These are phyloP conservation scores for Poecilia latipinna DNA, from an alignment of 2,113 vertebrate genomes.

Conservation along the genomic window DNA sequence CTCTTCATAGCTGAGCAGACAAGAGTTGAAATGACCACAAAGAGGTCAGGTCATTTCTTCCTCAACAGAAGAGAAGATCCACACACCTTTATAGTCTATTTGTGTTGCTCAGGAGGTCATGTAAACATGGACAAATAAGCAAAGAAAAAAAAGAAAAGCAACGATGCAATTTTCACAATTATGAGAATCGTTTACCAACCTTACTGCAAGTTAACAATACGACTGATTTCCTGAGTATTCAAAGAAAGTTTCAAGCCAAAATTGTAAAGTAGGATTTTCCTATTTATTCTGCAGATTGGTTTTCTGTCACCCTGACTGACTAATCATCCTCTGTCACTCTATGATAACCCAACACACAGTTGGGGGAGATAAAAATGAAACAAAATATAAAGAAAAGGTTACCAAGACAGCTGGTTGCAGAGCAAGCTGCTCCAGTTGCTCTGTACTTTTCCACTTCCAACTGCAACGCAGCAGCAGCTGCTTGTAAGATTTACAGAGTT, in stretches of 20 bases:
- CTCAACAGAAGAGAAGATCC: not conserved
- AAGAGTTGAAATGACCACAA: slow-evolving; percentile 18
- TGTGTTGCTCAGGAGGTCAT: too few species aligned
- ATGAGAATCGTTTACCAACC: not conserved
- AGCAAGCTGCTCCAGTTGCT: not conserved
- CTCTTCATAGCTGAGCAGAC: not conserved
- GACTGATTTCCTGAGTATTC: not conserved
- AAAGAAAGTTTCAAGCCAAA: too few species aligned
- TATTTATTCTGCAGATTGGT: not conserved
- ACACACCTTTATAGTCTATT: not conserved
- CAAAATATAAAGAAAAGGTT: slow-evolving; percentile 59
- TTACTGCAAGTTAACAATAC: not conserved
- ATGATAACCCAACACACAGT: slow-evolving; percentile 51
- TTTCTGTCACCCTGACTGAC: slow-evolving; percentile 7
- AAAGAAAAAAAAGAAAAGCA: not conserved
- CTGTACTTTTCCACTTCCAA: slow-evolving; percentile 55
- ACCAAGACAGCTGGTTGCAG: slow-evolving; percentile 52
- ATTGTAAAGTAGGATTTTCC: too few species aligned
- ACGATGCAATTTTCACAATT: not conserved
- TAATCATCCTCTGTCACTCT: slow-evolving; percentile 8
- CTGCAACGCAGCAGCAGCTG: slow-evolving; percentile 26
- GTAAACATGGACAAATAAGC: too few species aligned
- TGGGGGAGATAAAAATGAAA: slow-evolving; percentile 34
- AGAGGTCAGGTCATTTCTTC: not conserved
- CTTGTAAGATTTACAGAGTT: not conserved